Evolutionary conservation across 92 coral and sea anemone species (phyloP).

Genomic region (Scolanthus callimorphus): DNA sequence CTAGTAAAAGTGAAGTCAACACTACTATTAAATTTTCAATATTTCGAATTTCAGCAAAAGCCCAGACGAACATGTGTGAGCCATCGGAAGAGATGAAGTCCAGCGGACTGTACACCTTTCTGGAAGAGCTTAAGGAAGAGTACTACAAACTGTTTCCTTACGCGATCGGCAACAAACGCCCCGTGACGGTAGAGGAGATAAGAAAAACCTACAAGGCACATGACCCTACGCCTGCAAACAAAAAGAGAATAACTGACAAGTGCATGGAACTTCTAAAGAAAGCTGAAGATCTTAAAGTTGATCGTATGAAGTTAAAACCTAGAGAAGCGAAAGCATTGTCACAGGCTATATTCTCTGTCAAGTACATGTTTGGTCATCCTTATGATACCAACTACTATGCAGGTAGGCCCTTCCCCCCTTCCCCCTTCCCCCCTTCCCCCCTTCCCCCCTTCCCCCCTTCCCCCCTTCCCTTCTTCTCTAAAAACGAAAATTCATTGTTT

Average conservation of each 20-base stretch:
- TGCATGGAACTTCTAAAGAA: conserved; percentile 11
- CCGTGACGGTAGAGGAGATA: conserved; percentile 31
- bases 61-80: conserved; percentile 21
- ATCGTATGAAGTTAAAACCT: conserved; percentile 24
- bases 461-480: not conserved
- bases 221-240: conserved; percentile 34
- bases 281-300: conserved; percentile 20
- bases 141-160: conserved; percentile 25
- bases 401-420: too few species aligned
- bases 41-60: too few species aligned
- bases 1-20: too few species aligned
- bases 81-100: conserved; percentile 36
- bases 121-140: conserved; percentile 15
- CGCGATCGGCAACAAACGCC: conserved; percentile 35
- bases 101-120: conserved; percentile 19
- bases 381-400: conserved; percentile 41
- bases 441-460: not conserved
- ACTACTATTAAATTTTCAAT: too few species aligned
- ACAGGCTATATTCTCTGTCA: conserved; percentile 24
- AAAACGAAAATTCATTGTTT: too few species aligned
- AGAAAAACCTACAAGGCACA: conserved; percentile 27
- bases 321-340: conserved; percentile 44
- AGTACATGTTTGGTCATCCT: conserved; percentile 27
- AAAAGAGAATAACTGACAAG: conserved; percentile 31
- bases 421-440: not conserved